Base-by-base conservation (phyloP, 2,113 vertebrate species). In the Dicentrarchus labrax region DNA sequence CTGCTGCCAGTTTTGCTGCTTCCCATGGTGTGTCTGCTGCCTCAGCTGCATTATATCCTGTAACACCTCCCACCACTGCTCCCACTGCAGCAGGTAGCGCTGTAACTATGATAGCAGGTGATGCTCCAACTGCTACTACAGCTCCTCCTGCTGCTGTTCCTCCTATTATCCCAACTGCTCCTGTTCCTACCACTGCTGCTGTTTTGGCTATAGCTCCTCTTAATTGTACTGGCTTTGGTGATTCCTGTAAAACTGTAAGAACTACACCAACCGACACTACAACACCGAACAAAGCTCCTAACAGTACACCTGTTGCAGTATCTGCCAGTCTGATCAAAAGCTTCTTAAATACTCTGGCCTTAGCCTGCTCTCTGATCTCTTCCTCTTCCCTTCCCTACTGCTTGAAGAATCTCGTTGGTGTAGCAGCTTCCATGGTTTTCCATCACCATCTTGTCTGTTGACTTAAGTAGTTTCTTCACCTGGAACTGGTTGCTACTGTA, bases 381-480 rank as follows among this genome's bases (percentile, higher is more conserved):
- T 47, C n/a, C 3, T 0, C 8, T 47, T 4, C 70, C 51, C 21
- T 12, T 4, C 22, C 72, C 39, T 24, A 83, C 61, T 2, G 0
- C 56, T 1, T 87, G 9, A 0, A 91, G 16, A 48, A 66, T 82
- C n/a, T 79, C 0, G 22, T 87, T 91, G 36, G 80, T 92, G 84
- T 92, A 93, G 47, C 6, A 82, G 6, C 22, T 45, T 13, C 45
- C 78, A 8, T 24, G 36, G 64, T 89, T 51, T 21, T 19, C 50
- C 6, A 2, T 19, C 17, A 51, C 50, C 17, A 51, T 51, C 50
- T 51, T 19, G 5, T 51, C 50, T 51, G 8, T 8, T 51, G 50
- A 19, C 6, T 51, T 47, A 2, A 47, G 45, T 13, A 47, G 45
- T 11, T 47, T 13, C 8, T 4, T n/a, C 0, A 93, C 85, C 16